phyloP scores from a whole-genome alignment of 2,797 vertebrate species.

The Pteropus rufus region DNA sequence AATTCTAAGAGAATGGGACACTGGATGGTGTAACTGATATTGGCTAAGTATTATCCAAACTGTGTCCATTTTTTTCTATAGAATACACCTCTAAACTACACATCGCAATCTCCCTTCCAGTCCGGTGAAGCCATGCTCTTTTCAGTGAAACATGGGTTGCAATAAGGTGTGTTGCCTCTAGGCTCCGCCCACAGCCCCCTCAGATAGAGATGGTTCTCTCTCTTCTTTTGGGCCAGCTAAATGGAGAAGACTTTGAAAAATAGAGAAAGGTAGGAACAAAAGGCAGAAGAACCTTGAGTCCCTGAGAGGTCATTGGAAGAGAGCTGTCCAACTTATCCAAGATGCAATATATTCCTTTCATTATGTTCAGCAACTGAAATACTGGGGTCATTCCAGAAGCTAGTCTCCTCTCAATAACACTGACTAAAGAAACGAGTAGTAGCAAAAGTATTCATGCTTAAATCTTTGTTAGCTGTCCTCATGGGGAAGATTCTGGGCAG shows the following conservation, averaged over 20 bases:
- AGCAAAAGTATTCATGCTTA: background rate
- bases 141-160: background rate
- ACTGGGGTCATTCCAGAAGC: background rate
- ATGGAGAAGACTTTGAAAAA: background rate
- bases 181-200: background rate
- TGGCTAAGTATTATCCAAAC: background rate
- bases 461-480: background rate
- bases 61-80: fast-evolving
- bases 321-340: background rate
- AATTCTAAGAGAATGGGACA: background rate
- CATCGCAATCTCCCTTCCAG: no score
- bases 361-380: background rate
- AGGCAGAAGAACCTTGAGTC: background rate
- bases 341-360: background rate
- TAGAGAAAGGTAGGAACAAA: background rate
- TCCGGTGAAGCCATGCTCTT: background rate
- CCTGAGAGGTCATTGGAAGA: background rate
- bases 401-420: background rate
- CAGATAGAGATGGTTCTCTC: background rate
- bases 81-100: background rate
- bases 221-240: background rate
- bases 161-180: background rate
- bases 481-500: background rate
- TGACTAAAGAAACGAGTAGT: background rate
- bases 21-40: no score